Evolutionary conservation across 92 coral and sea anemone genomes (phyloP).

Genomic region (Anthopleura xanthogrammica): DNA sequence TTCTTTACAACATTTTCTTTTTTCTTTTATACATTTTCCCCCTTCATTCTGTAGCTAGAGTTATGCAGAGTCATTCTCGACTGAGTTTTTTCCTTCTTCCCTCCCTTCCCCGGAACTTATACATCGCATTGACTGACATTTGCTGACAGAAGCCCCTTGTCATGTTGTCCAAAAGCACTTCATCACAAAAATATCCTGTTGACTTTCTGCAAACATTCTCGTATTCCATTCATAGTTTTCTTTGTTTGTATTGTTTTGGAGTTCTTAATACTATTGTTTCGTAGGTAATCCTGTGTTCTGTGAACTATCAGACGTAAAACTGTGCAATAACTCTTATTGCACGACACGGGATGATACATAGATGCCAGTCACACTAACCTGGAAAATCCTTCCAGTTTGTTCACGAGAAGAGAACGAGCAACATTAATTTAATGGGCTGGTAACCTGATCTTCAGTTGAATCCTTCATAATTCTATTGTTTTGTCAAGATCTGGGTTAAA

Average conservation of each 20-base stretch:
- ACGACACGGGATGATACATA: not conserved
- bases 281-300: not conserved
- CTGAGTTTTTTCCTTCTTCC: not conserved
- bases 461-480: not conserved
- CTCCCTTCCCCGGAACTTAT: not conserved
- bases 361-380: not conserved
- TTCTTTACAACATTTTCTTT: too few species aligned
- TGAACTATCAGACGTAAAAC: not conserved
- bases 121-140: not conserved
- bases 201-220: slow-evolving; percentile 1
- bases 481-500: not conserved
- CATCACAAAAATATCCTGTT: not conserved
- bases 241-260: not conserved
- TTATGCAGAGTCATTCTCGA: not conserved
- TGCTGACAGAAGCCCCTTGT: not conserved
- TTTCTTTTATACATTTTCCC: not conserved
- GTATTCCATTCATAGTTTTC: slow-evolving; percentile 12
- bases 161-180: not conserved
- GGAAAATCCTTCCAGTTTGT: not conserved
- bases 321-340: not conserved
- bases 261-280: slow-evolving; percentile 1
- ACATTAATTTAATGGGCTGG: not conserved
- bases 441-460: not conserved
- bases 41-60: not conserved
- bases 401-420: not conserved